A percentile compares a stretch with the other conserved stretches of the same genome.
These are phyloP conservation scores for Glyphotaelius pellucidus DNA, from an alignment of 2,888 invertebrate genomes.

Conservation along the genomic window DNA sequence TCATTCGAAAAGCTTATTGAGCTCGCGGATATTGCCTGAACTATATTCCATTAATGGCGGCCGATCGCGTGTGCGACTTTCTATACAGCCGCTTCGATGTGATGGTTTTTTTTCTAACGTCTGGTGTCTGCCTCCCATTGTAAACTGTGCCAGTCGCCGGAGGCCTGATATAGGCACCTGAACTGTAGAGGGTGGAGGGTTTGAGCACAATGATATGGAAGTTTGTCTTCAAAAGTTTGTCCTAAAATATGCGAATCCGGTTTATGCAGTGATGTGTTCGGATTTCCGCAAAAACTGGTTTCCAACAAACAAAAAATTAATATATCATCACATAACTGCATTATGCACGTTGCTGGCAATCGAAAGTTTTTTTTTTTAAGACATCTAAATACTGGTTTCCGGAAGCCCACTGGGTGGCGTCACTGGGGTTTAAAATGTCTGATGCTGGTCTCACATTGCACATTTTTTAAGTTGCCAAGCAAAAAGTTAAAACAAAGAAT, in stretches of 20 bases:
- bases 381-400: not conserved
- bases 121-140: slow-evolving; percentile 41
- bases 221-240: not conserved
- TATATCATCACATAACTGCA: not conserved
- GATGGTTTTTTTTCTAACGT: slow-evolving; percentile 31
- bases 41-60: slow-evolving; percentile 41
- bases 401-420: not conserved
- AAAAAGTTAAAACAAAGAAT: no score
- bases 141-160: slow-evolving; percentile 30
- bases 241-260: not conserved
- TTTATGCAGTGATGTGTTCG: not conserved
- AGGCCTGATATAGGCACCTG: not conserved
- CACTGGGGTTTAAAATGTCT: not conserved
- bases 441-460: no score
- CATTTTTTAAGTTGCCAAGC: no score
- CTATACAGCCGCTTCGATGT: slow-evolving; percentile 13
- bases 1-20: slow-evolving; percentile 37
- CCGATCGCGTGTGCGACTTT: slow-evolving; percentile 34
- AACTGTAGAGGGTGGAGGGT: not conserved
- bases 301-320: not conserved
- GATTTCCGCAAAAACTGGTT: not conserved
- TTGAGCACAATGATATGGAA: not conserved
- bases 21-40: slow-evolving; percentile 20
- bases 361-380: not conserved
- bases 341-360: no score